phyloP scores from a whole-genome alignment of 2,113 vertebrate species.

The Platycercus adscitus region DNA sequence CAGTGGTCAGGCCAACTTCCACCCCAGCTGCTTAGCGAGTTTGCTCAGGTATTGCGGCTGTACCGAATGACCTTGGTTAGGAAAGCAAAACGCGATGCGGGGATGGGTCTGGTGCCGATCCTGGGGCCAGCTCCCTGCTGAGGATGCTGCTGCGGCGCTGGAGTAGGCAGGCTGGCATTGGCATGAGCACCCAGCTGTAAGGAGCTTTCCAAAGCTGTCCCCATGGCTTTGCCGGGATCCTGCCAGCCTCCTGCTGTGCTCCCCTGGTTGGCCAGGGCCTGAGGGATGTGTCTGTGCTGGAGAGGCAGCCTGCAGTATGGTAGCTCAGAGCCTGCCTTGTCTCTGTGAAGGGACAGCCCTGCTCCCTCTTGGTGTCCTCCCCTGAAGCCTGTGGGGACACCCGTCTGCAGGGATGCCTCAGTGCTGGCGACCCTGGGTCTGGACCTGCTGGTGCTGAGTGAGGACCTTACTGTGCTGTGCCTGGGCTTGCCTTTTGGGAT shows the following conservation, averaged over 20 bases:
- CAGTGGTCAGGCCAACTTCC: constrained; percentile 79
- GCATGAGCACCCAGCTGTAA: neutral
- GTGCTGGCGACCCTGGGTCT: accelerated
- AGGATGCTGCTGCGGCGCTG: neutral
- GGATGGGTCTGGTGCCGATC: neutral
- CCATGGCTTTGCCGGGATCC: neutral
- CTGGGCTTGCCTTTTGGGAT: neutral
- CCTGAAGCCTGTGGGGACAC: accelerated
- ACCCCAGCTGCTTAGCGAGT: constrained; percentile 63
- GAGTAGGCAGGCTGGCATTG: neutral
- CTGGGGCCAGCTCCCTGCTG: neutral
- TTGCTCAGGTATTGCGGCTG: constrained; percentile 62
- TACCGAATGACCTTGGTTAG: constrained; percentile 62
- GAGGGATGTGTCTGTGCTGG: neutral
- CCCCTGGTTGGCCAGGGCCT: neutral
- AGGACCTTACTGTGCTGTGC: neutral
- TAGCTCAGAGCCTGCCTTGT: neutral
- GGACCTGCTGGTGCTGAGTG: neutral
- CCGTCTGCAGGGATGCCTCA: neutral
- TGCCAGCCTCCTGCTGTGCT: neutral
- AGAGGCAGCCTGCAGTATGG: accelerated
- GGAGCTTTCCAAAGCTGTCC: neutral
- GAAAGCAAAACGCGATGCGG: neutral
- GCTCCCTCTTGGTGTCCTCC: neutral
- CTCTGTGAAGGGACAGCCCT: neutral